Evolutionary conservation across 2,888 invertebrate genomes (phyloP).

Genomic region (Sphaerophoria taeniata): DNA sequence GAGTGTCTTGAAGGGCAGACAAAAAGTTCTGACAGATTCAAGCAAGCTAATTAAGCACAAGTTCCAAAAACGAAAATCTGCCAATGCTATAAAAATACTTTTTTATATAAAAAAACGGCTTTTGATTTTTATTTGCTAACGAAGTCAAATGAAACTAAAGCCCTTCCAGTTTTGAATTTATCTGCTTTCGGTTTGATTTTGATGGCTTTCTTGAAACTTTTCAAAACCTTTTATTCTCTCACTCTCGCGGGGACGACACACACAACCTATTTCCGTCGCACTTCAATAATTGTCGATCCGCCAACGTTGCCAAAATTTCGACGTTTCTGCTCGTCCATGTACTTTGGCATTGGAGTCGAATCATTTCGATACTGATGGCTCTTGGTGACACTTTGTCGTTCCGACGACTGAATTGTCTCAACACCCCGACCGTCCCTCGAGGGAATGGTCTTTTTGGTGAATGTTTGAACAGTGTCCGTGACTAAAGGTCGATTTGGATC

Average conservation of each 20-base stretch:
- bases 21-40: conserved; percentile 45
- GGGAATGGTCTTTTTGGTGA: conserved; percentile 88
- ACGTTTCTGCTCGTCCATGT: conserved; percentile 84
- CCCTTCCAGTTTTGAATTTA: conserved; percentile 75
- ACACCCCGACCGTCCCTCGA: conserved; percentile 86
- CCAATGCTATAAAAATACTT: conserved; percentile 31
- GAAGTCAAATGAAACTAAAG: conserved; percentile 82
- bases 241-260: neutral
- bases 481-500: conserved; percentile 88
- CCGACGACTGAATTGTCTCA: conserved; percentile 88
- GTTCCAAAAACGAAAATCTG: conserved; percentile 50
- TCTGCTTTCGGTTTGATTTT: conserved; percentile 64
- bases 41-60: conserved; percentile 59
- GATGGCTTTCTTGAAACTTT: conserved; percentile 54
- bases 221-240: neutral
- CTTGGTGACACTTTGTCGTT: conserved; percentile 89
- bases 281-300: conserved; percentile 86
- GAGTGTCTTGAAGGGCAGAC: neutral
- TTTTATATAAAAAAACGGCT: conserved; percentile 75
- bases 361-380: conserved; percentile 84
- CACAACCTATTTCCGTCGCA: conserved; percentile 82
- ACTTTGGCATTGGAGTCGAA: conserved; percentile 82
- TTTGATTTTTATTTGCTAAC: conserved; percentile 82
- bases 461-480: conserved; percentile 88
- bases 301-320: conserved; percentile 76